phyloP scores from a whole-genome alignment of 2,888 invertebrate genomes.

The Thereva nobilitata region DNA sequence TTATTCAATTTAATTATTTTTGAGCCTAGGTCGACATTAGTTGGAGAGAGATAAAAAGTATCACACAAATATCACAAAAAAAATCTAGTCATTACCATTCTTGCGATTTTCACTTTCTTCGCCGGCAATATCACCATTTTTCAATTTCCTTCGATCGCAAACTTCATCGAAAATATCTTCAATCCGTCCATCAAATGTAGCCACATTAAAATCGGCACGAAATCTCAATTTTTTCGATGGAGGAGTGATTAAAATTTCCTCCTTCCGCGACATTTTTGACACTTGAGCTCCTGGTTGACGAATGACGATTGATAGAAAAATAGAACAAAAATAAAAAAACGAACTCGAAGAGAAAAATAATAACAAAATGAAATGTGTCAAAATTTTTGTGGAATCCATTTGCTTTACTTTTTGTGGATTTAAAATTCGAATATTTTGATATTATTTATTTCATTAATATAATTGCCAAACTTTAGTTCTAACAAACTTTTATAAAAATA shows the following conservation, averaged over 20 bases:
- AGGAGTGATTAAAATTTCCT: constrained; percentile 45
- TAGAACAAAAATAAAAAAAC: neutral
- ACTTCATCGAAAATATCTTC: constrained; percentile 49
- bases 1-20: too few species aligned
- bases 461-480: too few species aligned
- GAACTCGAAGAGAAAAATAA: too few species aligned
- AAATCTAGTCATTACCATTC: constrained; percentile 8
- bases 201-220: constrained; percentile 57
- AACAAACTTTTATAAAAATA: too few species aligned
- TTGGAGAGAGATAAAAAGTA: neutral
- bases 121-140: constrained; percentile 41
- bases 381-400: too few species aligned
- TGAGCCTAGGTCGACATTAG: neutral
- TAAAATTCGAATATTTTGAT: too few species aligned
- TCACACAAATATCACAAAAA: neutral
- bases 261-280: constrained; percentile 45
- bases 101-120: constrained; percentile 6
- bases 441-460: too few species aligned
- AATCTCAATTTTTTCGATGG: constrained; percentile 60
- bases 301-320: neutral
- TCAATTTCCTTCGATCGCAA: constrained; percentile 40
- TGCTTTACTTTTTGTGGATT: too few species aligned
- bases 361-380: too few species aligned
- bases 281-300: neutral
- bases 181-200: constrained; percentile 45